Evolutionary conservation across 2,113 vertebrate genomes (phyloP), one percentile per base, ranked within the genome.

Genomic region (Eulacestoma nigropectus): DNA sequence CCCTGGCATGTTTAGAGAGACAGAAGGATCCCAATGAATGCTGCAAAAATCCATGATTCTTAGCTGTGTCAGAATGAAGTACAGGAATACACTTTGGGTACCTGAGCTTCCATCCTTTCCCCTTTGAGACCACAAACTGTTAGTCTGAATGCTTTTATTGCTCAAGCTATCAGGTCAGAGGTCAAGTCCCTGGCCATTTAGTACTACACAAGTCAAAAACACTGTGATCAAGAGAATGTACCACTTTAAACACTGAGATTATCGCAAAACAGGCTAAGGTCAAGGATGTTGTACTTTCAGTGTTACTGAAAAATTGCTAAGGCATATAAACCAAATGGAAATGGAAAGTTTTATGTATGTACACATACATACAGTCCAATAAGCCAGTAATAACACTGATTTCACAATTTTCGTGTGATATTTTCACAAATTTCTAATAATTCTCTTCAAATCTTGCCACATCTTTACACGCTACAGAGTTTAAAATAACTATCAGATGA

Each of bases 1-100:
- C 7, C 33, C 13, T 62, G 37, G 9, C 10, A 46, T 64, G 13
- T 56, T 88, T 37, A 80, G 46, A 72, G 37, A 87, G 32, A 47
- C 0, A 44, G 49, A 53, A 69, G 22, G 44, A 69, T 46, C 22
- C 29, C 25, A 77, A 14, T 0, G 0, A 84, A 74, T 0, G 1
- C 5, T 33, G 6, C 16, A 25, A 68, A 12, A 37, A 76, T 77
- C 39, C 33, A 11, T 69, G 39, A 69, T 29, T 78, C 57, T 52
- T 42, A 69, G 7, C 15, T 53, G 20, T 62, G 32, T 42, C 55
- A 74, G 32, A 91, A 53, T 42, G 17, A 83, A 76, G 44, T 60
- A 80, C 11, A 74, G 16, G 59, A 62, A 65, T 41, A 26, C 1
- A 47, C 15, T 79, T 47, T 18, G 10, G 1, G 4, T 70, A 35